Conservation (phyloP, 2,888 invertebrate genomes). For the Drosophila lutescens region DNA sequence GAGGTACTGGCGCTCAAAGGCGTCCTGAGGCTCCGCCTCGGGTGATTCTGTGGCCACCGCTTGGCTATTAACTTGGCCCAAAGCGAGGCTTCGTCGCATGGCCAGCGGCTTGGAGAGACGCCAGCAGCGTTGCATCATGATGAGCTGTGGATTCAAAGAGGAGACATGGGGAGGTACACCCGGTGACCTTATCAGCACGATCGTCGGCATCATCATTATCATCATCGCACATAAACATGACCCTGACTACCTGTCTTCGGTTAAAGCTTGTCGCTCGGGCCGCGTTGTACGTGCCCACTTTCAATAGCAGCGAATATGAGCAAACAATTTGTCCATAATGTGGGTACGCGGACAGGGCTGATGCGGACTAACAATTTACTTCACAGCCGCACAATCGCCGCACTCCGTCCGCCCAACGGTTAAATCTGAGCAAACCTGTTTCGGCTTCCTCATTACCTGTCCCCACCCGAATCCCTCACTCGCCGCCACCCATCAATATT, state of each 20-base stretch:
- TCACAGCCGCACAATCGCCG: constrained; percentile 8
- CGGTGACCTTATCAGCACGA: constrained; percentile 55
- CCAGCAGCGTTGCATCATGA: constrained; percentile 59
- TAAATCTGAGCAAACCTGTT: constrained; percentile 62
- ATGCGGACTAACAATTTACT: constrained; percentile 34
- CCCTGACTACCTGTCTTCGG: constrained; percentile 61
- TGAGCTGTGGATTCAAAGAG: constrained; percentile 51
- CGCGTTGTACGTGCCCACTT: constrained; percentile 48
- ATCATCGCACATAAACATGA: constrained; percentile 47
- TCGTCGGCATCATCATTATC: constrained; percentile 44
- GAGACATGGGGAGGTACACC: constrained; percentile 18
- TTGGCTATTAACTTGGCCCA: constrained; percentile 18
- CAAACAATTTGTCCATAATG: constrained; percentile 70
- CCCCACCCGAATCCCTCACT: constrained; percentile 21
- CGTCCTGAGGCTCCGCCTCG: constrained; percentile 71
- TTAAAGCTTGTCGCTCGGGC: constrained; percentile 33
- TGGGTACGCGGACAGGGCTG: constrained; percentile 26
- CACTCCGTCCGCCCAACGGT: constrained; percentile 34
- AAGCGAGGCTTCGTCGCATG: constrained; percentile 10
- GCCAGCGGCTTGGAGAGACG: constrained; percentile 34
- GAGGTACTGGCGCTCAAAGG: constrained; percentile 87
- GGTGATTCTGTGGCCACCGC: constrained; percentile 29
- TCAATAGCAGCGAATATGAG: constrained; percentile 45
- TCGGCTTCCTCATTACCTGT: constrained; percentile 39
- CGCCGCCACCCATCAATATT: constrained; percentile 13